Base-by-base conservation (phyloP, 2,888 invertebrate genomes). In the Eupithecia subumbrata region DNA sequence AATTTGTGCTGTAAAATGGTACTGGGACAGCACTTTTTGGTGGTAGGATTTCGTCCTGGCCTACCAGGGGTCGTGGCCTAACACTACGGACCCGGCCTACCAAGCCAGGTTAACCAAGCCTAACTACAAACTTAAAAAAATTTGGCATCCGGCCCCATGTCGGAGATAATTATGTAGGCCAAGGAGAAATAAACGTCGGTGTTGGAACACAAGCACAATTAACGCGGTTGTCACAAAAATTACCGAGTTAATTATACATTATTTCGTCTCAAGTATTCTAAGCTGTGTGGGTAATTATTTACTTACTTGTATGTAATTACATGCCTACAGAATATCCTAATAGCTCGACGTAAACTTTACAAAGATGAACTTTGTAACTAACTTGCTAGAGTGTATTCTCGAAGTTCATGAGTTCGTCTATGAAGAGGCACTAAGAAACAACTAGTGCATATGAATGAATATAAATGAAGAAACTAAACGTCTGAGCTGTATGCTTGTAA, bases 331-430 rank as follows among this genome's bases (percentile, higher is more conserved):
- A 18, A 48, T 52, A n/a, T 16, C 56, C 12, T 60, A 60, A 60
- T 25, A 40, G 40, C 71, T 69, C 30, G 25, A 45, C 56, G 66
- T 40, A n/a, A 71, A 70, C 70, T 66, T 67, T 22, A 67, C 74
- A 37, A 68, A 68, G 67, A 22, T 68, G 25, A 68, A 67, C 12
- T 67, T 48, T 14, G 25, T 12, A 60, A 64, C 34, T 64, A 34
- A 34, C 64, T 34, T 64, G 30, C 64, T 8, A 18, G 64, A 34
- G 64, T 64, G 34, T 63, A 34, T 34, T 34, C 34, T 64, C 64
- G 8, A 64, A 64, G 18, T 64, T 64, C 34, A 60, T 14, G 8
- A 34, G 30, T 64, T 56, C 34, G 18, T 64, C 64, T 34, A 64
- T 34, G 64, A 64, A 64, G 34, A 18, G 18, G 18, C 18, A 7